Base-by-base conservation (phyloP, 2,888 invertebrate genomes). In the Lepidocyrtinus sp. region DNA sequence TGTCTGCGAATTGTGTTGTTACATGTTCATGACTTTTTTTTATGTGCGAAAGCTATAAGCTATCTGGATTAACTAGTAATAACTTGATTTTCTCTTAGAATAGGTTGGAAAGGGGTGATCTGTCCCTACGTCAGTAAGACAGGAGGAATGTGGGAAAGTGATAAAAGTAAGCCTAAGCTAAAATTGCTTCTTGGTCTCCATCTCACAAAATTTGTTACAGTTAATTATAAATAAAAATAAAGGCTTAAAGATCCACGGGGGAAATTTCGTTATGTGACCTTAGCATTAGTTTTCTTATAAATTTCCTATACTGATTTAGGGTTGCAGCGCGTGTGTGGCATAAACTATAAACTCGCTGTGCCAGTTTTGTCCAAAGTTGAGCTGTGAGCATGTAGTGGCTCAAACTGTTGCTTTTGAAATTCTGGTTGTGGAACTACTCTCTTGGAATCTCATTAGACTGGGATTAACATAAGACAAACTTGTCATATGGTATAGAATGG, bases 41-140 rank as follows among this genome's bases (percentile, higher is more conserved):
- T 12, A 36, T 36, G 5, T 7, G 36, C 12, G 36, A 61, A 55
- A 61, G 62, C 15, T 1, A 62, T 26, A 64, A 27, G 21, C 15
- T 55, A 27, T 70, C 59, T 61, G 70, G 36, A 70, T 70, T 19
- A 70, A 61, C 70, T 27, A 26, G 70, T 70, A 61, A 17, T 70
- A 70, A 70, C 70, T 61, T 55, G 69, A 69, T 69, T 55, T 17
- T 9, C 21, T n/a, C 22, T 24, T 36, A 45, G 19, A 67, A n/a
- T 26, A n/a, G 19, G n/a, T 27, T 64, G 1, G n/a, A n/a, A 19
- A 25, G n/a, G 27, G 26, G 26, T 9, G n/a, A 17, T 62, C 62
- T 22, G 22, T 2, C 45, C 12, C 17, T 50, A 1, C 25, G 21
- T 68, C 50, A 50, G 50, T 24, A 45, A 22, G 27, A 25, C 63